Evolutionary conservation across 53 echinoderm and acorn worm genomes (phyloP), one percentile per base, ranked within the genome.

Genomic region (Echinarachnius parma): DNA sequence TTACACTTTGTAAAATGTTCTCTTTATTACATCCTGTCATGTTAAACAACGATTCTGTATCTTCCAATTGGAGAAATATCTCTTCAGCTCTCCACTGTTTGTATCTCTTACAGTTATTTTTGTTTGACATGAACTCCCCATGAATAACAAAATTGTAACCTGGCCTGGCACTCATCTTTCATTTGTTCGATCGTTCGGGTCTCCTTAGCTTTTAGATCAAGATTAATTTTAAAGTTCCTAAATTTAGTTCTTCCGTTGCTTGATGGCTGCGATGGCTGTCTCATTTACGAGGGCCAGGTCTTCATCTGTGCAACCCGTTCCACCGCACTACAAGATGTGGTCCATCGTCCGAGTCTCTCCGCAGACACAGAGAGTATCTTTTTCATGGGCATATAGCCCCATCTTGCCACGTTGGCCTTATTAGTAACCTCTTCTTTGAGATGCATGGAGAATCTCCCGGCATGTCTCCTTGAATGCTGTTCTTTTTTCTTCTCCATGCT

Each of bases 391-490:
- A n/a, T n/a, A n/a, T n/a, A n/a, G n/a, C n/a, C n/a, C n/a, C n/a
- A n/a, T n/a, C n/a, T n/a, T n/a, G n/a, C n/a, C n/a, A n/a, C n/a
- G n/a, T n/a, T n/a, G n/a, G n/a, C n/a, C n/a, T n/a, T n/a, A n/a
- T n/a, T n/a, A n/a, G n/a, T n/a, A n/a, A n/a, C n/a, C n/a, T n/a
- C 42, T 39, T 39, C 42, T 39, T 39, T 39, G 42, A 39, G 42
- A 39, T 39, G 42, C 42, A 39, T 39, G 7, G 42, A 39, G 42
- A 39, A 13, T 39, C 42, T 39, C 42, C 42, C 13, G 42, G 42
- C 42, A 39, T 39, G 42, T 39, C 42, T 39, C 42, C 42, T 39
- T 39, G 42, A 39, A 13, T 39, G 13, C 7, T 39, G 42, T 39
- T 39, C 42, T 39, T 39, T 39, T 39, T n/a, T n/a, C 42, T 39